Evolutionary conservation across 2,888 invertebrate genomes (phyloP).

Genomic region (Malacosoma neustria): DNA sequence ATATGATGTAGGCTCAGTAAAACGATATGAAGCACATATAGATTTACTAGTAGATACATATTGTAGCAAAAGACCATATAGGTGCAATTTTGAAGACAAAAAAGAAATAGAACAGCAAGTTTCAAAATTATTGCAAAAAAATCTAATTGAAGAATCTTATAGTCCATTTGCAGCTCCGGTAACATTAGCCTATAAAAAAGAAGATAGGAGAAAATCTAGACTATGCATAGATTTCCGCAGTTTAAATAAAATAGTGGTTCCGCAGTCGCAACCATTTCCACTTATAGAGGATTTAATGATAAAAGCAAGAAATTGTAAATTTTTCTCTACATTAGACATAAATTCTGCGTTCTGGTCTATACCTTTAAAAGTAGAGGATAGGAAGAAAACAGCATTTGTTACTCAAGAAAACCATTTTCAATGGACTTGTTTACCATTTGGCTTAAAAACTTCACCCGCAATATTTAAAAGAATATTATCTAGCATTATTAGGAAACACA

Average conservation of each 20-base stretch:
- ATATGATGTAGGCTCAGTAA: constrained; percentile 10
- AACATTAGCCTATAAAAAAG: constrained; percentile 17
- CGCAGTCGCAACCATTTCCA: too few species aligned
- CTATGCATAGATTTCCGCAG: too few species aligned
- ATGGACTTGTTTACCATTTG: constrained; percentile 15
- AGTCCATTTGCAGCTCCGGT: constrained; percentile 20
- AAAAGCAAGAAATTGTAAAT: constrained; percentile 26
- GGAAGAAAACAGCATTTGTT: constrained; percentile 19
- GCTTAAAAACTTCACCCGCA: too few species aligned
- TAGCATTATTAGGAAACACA: constrained; percentile 6
- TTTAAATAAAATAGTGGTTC: too few species aligned
- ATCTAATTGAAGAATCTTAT: constrained; percentile 13
- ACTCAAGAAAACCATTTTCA: too few species aligned
- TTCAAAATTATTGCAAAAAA: constrained; percentile 10
- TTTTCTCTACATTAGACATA: constrained; percentile 27
- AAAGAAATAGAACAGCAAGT: too few species aligned
- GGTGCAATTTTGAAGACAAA: constrained; percentile 13
- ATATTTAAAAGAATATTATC: constrained; percentile 3
- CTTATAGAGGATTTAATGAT: constrained; percentile 26
- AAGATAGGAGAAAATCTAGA: too few species aligned
- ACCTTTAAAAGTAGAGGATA: constrained; percentile 22
- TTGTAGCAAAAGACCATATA: too few species aligned
- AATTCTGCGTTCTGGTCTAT: constrained; percentile 39
- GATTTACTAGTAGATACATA: too few species aligned
- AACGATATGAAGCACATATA: too few species aligned